Base-by-base conservation (phyloP, 1,140 invertebrate genomes). In the Acyrthosiphon pisum region DNA sequence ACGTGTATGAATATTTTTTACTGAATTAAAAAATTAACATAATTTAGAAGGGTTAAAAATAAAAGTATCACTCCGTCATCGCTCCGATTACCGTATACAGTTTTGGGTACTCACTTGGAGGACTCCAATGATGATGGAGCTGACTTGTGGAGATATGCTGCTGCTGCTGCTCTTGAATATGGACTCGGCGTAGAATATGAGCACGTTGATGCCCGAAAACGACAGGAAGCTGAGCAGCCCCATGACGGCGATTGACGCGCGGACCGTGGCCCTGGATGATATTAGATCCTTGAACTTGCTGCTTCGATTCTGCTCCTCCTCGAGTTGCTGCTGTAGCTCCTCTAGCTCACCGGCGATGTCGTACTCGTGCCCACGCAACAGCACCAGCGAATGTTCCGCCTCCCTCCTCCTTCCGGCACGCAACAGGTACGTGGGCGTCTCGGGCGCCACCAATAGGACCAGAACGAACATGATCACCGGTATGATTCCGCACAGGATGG, bases 301-400 rank as follows among this genome's bases (percentile, higher is more conserved):
- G 53, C 96, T 95, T 50, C 96, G 96, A 1, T 96, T 95, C n/a
- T 95, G 94, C 50, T 96, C 95, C 94, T 97, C 96, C 50, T 96
- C 95, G 83, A 96, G 95, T 93, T 97, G 96, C 26, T 95, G 95
- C 88, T 96, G 95, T 30, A 97, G 94, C 94, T 96, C 96, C 20
- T 96, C 96, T 93, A 98, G 95, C 95, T 99, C 98, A 26, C 97
- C 96, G 56, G 96, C 96, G n/a, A 97, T 95, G 93, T 98, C 96
- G 94, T 97, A 97, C 8, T 96, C 95, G 2, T 95, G 94, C 23
- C 94, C 97, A 37, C 98, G 96, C 23, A 98, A 95, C 94, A 41
- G 94, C 94, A 41, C 95, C 91, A 95, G 95, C 95, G 94, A 95
- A 94, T 86, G 92, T 93, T 94, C 94, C 8, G 95, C 95, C 14